Percentiles rank a stretch among this genome's conserved stretches.
Evolutionary conservation across 2,888 invertebrate species (phyloP).

Genomic region (Sepiola atlantica): DNA sequence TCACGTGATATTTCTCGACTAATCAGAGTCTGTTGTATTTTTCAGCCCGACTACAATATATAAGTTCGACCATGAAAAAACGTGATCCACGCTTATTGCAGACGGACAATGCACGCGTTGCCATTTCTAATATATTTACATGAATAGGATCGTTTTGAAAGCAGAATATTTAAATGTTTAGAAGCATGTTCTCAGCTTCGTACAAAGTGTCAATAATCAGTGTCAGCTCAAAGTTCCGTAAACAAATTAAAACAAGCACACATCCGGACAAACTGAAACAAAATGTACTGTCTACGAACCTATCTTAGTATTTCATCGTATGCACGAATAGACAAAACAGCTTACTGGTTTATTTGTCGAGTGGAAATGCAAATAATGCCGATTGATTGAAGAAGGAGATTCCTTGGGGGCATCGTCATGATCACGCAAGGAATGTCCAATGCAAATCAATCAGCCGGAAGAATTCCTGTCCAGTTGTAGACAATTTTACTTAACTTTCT

Average conservation of each 20-base stretch:
- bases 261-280: background rate
- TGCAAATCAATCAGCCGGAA: background rate
- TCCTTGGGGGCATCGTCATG: background rate
- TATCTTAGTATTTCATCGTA: background rate
- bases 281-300: background rate
- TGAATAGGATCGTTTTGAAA: background rate
- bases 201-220: background rate
- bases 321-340: background rate
- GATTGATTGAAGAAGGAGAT: background rate
- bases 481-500: background rate
- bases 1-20: too few relatives aligned
- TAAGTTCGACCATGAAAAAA: too few relatives aligned
- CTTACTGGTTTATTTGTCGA: background rate
- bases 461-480: background rate
- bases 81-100: too few relatives aligned
- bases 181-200: background rate
- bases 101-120: too few relatives aligned
- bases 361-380: background rate
- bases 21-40: too few relatives aligned
- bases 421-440: background rate
- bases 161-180: background rate
- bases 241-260: background rate
- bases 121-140: background rate
- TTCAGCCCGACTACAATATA: too few relatives aligned
- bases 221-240: background rate